Base-by-base conservation (phyloP, 2,888 invertebrate species). In the Desoria tigrina region DNA sequence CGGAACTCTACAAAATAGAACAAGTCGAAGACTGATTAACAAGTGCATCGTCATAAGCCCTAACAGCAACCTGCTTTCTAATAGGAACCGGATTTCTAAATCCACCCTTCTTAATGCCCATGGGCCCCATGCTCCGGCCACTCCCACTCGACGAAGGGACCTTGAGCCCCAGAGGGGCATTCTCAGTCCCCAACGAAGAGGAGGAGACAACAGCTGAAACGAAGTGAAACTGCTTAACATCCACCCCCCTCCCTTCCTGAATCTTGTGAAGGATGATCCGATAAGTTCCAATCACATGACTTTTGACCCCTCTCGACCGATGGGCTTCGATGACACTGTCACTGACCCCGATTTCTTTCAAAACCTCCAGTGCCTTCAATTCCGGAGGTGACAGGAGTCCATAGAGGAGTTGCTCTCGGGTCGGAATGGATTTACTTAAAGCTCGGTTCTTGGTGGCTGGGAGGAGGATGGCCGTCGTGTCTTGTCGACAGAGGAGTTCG, bases 201-300 rank as follows among this genome's bases (percentile, higher is more conserved):
- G 32, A 32, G 32, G 32, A 32, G 21, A 9, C 16, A 11, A 9
- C 39, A 11, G 39, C 39, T 16, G 9, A 39, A 39, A 16, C 9
- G 16, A 9, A 16, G 21, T 16, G 9, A 51, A 54, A 28, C 24
- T 18, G 3, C 54, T 32, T 54, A 2, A 24, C 2, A 28, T 54
- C 18, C 37, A 54, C 37, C 54, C 37, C 54, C 14, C 37, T 3
- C 23, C 57, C 57, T 18, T 57, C 18, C 23, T 57, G 57, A 32
- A 72, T 56, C 28, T 66, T 61, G 78, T 87, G 86, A 68, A 88
- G 82, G 39, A 88, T 82, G 66, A 90, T 88, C 50, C 89, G 82
- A 79, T 88, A 90, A 54, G 87, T 86, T 11, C 89, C 89, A 54
- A 87, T 86, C 42, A 89, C 83, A 70, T 86, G 84, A 74, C 85